These are phyloP conservation scores for Grus americana DNA, from an alignment of 2,113 vertebrate genomes.

Conservation along the genomic window DNA sequence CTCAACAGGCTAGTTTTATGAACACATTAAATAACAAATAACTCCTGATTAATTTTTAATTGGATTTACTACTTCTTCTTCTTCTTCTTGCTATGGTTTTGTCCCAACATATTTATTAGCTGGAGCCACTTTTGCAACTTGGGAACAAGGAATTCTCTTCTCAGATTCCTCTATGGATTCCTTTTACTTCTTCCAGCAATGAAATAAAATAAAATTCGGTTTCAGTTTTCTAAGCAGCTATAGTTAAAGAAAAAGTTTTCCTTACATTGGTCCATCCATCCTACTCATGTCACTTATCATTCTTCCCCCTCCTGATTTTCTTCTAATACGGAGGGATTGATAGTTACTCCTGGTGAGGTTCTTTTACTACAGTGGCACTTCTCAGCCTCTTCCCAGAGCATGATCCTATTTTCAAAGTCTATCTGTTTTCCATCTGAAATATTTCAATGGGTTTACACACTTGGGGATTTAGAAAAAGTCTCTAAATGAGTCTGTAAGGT, in stretches of 20 bases:
- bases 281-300: not conserved
- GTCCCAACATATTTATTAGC: not conserved
- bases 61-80: not conserved
- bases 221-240: not conserved
- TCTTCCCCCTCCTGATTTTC: not conserved
- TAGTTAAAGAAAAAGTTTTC: not conserved
- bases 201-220: not conserved
- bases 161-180: not conserved
- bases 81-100: not conserved
- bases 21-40: not conserved
- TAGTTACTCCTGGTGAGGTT: not conserved
- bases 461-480: not conserved
- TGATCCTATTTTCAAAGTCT: not conserved
- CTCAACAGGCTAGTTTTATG: not conserved
- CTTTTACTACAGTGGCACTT: not conserved
- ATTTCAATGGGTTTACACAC: not conserved
- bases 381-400: not conserved
- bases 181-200: not conserved
- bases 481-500: not conserved
- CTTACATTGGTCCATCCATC: not conserved
- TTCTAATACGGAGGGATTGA: not conserved
- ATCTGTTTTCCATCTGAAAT: not conserved
- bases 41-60: not conserved
- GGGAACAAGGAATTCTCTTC: not conserved
- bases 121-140: not conserved